Evolutionary conservation across 2,113 vertebrate species (phyloP), one percentile per base, ranked within the genome.

Genomic region (Asarcornis scutulata): DNA sequence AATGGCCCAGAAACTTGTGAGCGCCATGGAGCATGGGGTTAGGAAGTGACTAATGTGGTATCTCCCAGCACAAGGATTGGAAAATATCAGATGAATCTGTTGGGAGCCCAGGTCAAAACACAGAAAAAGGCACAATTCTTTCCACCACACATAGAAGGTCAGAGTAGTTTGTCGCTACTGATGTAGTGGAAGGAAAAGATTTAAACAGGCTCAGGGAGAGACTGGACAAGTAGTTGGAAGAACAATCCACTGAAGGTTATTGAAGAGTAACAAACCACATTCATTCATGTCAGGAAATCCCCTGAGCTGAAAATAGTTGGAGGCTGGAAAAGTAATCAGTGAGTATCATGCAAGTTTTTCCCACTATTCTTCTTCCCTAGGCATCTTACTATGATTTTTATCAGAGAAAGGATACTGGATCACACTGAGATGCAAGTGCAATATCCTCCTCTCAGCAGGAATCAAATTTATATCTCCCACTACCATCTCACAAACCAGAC

Each of bases 271-370:
- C 0, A 0, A 90, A 86, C 56, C 50, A 55, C 55, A 71, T 58
- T 71, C 72, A 50, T 78, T 86, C 40, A 32, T 17, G 40, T 83
- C 92, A 95, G 94, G 76, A 97, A 96, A 88, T 81, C 60, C 86
- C 83, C 75, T 7, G 18, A 92, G n/a, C 3, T 59, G 88, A 86
- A 89, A 90, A 88, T 17, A 86, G 50, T 71, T 74, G 68, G 50
- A 92, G 76, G 75, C 63, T 88, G 86, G 23, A 90, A 94, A 86
- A 91, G 68, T 67, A 93, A 90, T 55, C 3, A 8, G 76, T 69
- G 55, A 72, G 53, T 15, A 86, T 89, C 78, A 59, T 15, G 40
- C 68, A 93, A 89, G 58, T 71, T 69, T 86, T 31, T 62, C n/a
- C 1, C 0, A 27, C n/a, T 86, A 75, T 50, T 73, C 62, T 53